These are phyloP conservation scores for Beroe ovata DNA, from an alignment of 37 sponge, comb jelly and placozoan genomes.

Conservation along the genomic window DNA sequence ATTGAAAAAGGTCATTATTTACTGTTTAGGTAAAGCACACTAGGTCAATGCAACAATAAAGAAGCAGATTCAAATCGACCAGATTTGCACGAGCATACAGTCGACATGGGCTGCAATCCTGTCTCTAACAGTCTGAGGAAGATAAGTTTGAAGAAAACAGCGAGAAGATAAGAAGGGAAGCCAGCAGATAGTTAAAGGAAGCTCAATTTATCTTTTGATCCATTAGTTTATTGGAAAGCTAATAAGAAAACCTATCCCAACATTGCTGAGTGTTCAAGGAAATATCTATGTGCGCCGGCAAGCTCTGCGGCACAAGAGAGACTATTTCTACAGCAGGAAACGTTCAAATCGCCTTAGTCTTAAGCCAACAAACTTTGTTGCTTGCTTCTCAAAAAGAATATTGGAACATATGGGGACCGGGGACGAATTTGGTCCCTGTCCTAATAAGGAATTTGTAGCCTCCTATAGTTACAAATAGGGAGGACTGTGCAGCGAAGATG, in stretches of 20 bases:
- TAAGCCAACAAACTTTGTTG: background rate
- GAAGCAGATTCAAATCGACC: background rate
- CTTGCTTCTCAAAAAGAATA: background rate
- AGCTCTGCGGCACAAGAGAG: conserved; percentile 1
- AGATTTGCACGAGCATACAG: conserved; percentile 5
- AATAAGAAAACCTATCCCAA: background rate
- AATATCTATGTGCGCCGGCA: conserved; percentile 6
- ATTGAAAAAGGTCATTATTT: conserved; percentile 10
- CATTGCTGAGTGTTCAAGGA: conserved; percentile 1
- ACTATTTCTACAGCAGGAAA: background rate
- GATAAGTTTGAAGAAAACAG: conserved; percentile 4
- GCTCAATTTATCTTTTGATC: background rate
- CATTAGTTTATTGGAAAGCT: background rate
- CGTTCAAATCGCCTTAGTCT: background rate
- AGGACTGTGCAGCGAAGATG: background rate
- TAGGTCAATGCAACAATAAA: background rate
- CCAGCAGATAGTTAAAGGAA: background rate
- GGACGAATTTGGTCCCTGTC: background rate
- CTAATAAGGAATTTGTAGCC: background rate
- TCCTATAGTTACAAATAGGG: background rate
- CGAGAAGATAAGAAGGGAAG: conserved; percentile 5
- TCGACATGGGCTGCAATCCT: conserved; percentile 7
- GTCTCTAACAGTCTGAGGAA: background rate
- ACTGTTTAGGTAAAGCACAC: conserved; percentile 5
- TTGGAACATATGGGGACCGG: background rate